phyloP scores from a whole-genome alignment of 92 coral and sea anemone species.

The Siderastrea radians region DNA sequence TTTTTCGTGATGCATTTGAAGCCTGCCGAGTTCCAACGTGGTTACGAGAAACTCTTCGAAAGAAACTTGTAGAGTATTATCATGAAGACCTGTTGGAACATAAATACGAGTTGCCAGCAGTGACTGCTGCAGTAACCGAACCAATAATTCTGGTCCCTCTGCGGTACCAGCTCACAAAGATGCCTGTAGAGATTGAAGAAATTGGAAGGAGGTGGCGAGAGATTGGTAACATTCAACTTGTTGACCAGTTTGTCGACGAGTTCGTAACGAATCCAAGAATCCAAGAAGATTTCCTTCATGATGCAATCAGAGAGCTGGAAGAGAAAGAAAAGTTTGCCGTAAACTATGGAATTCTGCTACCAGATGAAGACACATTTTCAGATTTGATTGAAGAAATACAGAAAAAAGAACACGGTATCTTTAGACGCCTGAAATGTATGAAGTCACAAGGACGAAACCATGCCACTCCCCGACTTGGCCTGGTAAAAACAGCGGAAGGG shows the following conservation, averaged over 20 bases:
- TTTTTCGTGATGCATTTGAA: not conserved
- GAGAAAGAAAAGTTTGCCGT: slow-evolving; percentile 15
- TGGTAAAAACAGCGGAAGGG: too few relatives aligned
- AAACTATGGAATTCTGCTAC: slow-evolving; percentile 49
- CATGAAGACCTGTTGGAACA: slow-evolving; percentile 15
- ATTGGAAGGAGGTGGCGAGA: slow-evolving; percentile 14
- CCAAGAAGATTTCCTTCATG: slow-evolving; percentile 24
- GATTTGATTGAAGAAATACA: not conserved
- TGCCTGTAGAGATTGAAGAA: slow-evolving; percentile 33
- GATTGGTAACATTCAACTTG: slow-evolving; percentile 20
- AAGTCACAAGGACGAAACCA: too few relatives aligned
- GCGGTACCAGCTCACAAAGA: slow-evolving; percentile 32
- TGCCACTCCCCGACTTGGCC: too few relatives aligned
- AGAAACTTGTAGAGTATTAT: slow-evolving; percentile 8
- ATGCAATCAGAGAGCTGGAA: not conserved
- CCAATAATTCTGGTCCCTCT: slow-evolving; percentile 44
- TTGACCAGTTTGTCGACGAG: slow-evolving; percentile 9
- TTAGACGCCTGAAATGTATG: too few relatives aligned
- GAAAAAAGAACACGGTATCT: too few relatives aligned
- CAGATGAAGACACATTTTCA: slow-evolving; percentile 19
- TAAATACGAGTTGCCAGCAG: slow-evolving; percentile 15
- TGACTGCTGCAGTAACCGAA: not conserved
- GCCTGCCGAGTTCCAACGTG: not conserved
- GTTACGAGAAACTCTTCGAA: not conserved
- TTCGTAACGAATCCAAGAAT: slow-evolving; percentile 26